Evolutionary conservation across 2,888 invertebrate genomes (phyloP).

Genomic region (Glyphotaelius pellucidus): DNA sequence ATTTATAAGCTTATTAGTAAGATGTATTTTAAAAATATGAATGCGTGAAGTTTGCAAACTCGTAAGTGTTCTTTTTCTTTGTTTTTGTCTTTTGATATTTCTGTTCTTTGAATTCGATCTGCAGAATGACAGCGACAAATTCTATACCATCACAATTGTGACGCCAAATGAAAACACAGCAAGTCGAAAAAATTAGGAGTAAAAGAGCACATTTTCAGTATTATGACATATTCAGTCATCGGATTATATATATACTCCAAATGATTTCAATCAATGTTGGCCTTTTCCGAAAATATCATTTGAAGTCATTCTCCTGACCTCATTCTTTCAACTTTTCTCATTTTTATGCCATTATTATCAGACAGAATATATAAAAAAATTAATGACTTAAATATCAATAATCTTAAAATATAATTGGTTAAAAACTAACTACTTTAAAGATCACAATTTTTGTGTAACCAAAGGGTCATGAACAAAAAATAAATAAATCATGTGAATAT

Average conservation of each 20-base stretch:
- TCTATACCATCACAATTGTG: too few species aligned
- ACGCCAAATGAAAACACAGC: too few species aligned
- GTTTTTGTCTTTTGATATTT: too few species aligned
- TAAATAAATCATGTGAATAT: neutral
- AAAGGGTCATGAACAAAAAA: neutral
- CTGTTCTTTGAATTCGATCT: too few species aligned
- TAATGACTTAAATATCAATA: neutral
- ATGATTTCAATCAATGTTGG: neutral
- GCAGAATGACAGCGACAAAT: too few species aligned
- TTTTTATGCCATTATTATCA: neutral
- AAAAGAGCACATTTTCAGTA: neutral
- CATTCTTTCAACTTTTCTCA: neutral
- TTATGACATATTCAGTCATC: neutral
- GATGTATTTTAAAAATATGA: too few species aligned
- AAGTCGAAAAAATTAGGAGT: too few species aligned
- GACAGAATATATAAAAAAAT: neutral
- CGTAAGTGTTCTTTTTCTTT: too few species aligned
- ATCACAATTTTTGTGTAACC: neutral
- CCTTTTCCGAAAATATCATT: neutral
- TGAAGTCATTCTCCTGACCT: neutral
- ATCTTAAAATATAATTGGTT: neutral
- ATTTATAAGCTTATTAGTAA: too few species aligned
- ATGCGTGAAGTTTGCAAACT: too few species aligned
- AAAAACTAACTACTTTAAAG: neutral
- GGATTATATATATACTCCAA: neutral